These are phyloP conservation scores for Andrena bucephala DNA, from an alignment of 2,888 invertebrate genomes.

Conservation along the genomic window DNA sequence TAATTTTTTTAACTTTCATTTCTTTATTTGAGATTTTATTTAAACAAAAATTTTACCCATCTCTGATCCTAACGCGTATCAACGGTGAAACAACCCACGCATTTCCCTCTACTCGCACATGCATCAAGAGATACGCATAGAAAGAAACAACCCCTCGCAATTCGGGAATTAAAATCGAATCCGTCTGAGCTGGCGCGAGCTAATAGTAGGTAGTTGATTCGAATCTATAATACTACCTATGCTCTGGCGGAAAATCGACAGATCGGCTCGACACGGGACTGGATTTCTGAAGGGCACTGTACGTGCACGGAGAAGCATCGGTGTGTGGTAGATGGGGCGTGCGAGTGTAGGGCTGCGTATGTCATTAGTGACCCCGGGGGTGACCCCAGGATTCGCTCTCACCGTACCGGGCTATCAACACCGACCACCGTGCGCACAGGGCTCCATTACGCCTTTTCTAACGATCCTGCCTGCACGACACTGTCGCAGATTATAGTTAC, in stretches of 20 bases:
- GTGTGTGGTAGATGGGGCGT: constrained; percentile 14
- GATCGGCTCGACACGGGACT: constrained; percentile 23
- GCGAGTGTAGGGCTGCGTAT: constrained; percentile 75
- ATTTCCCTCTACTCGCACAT: too few species aligned
- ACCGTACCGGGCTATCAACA: constrained; percentile 79
- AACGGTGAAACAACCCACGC: too few species aligned
- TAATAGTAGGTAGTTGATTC: neutral
- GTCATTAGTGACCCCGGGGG: constrained; percentile 83
- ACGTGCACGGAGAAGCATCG: neutral
- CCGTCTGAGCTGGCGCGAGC: too few species aligned
- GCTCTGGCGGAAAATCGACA: constrained; percentile 5
- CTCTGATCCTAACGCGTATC: too few species aligned
- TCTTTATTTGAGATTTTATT: too few species aligned
- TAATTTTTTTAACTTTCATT: too few species aligned
- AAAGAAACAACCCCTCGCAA: too few species aligned
- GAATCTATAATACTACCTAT: constrained; percentile 18
- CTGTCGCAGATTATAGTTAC: constrained; percentile 64
- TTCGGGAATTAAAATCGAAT: too few species aligned
- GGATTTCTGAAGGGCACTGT: constrained; percentile 21
- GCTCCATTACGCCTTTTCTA: constrained; percentile 74
- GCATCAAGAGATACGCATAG: too few species aligned
- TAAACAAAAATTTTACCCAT: too few species aligned
- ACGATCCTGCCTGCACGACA: constrained; percentile 69
- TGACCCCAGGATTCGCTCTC: constrained; percentile 81
- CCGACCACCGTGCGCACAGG: constrained; percentile 77